phyloP scores from a whole-genome alignment of 2,113 vertebrate genomes.

The Dendrocopos noguchii region DNA sequence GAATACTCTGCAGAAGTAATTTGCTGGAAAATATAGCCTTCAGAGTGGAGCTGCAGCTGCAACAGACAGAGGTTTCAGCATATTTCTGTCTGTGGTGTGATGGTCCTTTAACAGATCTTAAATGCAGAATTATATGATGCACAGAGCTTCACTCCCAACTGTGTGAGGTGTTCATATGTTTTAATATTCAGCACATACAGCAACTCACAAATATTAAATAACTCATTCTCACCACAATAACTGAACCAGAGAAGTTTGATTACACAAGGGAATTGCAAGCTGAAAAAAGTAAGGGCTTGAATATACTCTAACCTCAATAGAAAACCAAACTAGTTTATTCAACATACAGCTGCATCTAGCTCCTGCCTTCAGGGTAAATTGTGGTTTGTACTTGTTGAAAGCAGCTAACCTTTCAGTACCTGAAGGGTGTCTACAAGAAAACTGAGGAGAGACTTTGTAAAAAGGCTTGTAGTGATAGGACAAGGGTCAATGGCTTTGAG shows the following conservation, averaged over 20 bases:
- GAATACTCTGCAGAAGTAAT: neutral
- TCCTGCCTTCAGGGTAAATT: neutral
- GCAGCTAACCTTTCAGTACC: neutral
- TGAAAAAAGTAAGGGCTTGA: neutral
- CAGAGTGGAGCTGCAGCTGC: neutral
- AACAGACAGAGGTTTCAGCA: neutral
- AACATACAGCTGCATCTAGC: neutral
- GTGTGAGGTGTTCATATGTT: neutral
- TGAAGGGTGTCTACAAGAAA: too few relatives aligned
- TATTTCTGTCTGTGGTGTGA: neutral
- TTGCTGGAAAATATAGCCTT: neutral
- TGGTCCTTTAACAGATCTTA: neutral
- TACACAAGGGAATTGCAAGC: neutral
- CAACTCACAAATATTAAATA: neutral
- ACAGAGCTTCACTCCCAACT: neutral
- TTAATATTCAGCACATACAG: neutral
- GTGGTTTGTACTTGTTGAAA: neutral
- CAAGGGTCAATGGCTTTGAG: too few relatives aligned
- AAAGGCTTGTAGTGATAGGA: too few relatives aligned
- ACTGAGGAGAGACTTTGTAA: too few relatives aligned
- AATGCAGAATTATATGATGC: neutral
- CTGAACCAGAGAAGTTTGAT: neutral
- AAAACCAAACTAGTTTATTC: neutral
- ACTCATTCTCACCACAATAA: neutral
- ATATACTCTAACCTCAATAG: neutral